phyloP scores from a whole-genome alignment of 2,113 vertebrate species.

The Nesoenas mayeri region DNA sequence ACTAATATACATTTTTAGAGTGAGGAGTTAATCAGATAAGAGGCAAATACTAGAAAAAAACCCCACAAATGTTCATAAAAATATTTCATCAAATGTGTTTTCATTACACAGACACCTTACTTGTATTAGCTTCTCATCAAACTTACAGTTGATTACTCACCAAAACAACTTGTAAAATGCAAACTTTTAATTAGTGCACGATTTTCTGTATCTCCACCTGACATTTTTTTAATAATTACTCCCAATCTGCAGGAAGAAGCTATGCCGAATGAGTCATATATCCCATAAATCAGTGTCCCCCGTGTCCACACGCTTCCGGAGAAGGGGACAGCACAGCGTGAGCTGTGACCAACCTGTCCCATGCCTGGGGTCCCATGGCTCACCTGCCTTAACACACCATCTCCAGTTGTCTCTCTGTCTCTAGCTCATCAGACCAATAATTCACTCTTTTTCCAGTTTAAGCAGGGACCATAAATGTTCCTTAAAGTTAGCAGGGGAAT shows the following conservation, averaged over 20 bases:
- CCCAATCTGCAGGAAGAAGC: not conserved
- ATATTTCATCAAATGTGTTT: not conserved
- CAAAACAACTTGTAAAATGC: constrained; percentile 7
- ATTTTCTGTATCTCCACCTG: not conserved
- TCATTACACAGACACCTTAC: not conserved
- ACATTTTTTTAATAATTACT: constrained; percentile 14
- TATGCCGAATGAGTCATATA: not conserved
- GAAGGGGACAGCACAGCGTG: not conserved
- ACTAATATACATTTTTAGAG: not conserved
- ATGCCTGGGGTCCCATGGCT: accelerated
- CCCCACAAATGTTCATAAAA: not conserved
- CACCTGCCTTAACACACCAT: not conserved
- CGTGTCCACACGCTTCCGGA: accelerated
- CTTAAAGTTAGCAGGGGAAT: not conserved
- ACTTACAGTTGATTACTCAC: not conserved
- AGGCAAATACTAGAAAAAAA: not conserved
- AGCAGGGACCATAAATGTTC: not conserved
- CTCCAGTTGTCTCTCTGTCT: not conserved
- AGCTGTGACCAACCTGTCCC: not conserved
- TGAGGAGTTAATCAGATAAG: not conserved
- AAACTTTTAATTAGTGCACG: constrained; percentile 29
- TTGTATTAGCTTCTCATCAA: not conserved
- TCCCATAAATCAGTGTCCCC: not conserved
- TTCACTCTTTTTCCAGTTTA: not conserved
- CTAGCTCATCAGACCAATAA: not conserved